Conservation (phyloP, 2,888 invertebrate species). For the Magallana nippona region DNA sequence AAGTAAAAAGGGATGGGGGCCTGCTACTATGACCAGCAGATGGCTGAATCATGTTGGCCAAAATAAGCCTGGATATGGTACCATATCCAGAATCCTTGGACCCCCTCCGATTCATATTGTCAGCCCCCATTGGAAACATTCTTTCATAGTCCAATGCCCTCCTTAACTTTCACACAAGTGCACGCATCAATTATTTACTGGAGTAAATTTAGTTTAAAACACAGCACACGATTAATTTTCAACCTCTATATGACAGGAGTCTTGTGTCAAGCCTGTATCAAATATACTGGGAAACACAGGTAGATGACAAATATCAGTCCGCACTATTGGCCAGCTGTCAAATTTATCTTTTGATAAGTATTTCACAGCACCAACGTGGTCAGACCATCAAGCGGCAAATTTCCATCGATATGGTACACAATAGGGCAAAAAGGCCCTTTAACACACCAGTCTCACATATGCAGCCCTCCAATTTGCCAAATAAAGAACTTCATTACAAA, state of each 20-base stretch:
- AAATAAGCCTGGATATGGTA: constrained; percentile 33
- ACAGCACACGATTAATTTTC: not conserved
- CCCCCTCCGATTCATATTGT: constrained; percentile 17
- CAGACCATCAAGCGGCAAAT: not conserved
- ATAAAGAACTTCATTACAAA: constrained; percentile 5
- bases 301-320: constrained; percentile 12
- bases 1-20: not conserved
- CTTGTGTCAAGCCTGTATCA: not conserved
- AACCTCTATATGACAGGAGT: not conserved
- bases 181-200: not conserved
- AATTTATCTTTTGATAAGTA: constrained; percentile 28
- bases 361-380: not conserved
- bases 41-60: constrained; percentile 14
- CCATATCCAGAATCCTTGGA: constrained; percentile 31
- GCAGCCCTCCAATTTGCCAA: not conserved
- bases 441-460: not conserved
- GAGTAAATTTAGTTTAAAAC: not conserved
- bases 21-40: not conserved
- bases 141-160: no score
- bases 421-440: not conserved
- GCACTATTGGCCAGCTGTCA: constrained; percentile 23
- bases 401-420: constrained; percentile 12
- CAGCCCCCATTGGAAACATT: not conserved
- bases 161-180: no score
- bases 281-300: not conserved